These are phyloP conservation scores for Kryptolebias marmoratus DNA, from an alignment of 2,113 vertebrate genomes.

Conservation along the genomic window DNA sequence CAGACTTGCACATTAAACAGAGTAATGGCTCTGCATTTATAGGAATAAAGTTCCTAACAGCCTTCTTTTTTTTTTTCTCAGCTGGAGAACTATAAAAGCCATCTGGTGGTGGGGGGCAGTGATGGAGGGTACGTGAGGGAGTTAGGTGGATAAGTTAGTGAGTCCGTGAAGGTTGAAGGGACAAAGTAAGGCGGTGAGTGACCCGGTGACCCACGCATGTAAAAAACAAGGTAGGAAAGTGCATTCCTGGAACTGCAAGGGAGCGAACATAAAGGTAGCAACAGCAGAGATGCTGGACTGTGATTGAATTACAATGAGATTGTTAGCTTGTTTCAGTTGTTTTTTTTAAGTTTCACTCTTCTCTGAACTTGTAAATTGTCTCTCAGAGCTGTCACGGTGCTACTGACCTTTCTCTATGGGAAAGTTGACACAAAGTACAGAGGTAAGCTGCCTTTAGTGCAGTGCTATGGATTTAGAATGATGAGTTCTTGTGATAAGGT, in stretches of 20 bases:
- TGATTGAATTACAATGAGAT: conserved; percentile 45
- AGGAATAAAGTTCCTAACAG: conserved; percentile 71
- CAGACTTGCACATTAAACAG: conserved; percentile 67
- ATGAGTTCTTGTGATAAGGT: conserved; percentile 30
- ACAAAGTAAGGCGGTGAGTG: conserved; percentile 32
- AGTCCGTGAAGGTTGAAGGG: conserved; percentile 31
- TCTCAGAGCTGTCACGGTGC: conserved; percentile 39
- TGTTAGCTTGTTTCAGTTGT: not conserved
- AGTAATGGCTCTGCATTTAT: conserved; percentile 71
- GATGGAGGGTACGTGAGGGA: conserved; percentile 14
- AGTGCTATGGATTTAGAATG: conserved; percentile 38
- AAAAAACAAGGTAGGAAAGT: conserved; percentile 20
- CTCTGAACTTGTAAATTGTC: conserved; percentile 31
- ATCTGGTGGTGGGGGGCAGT: conserved; percentile 49
- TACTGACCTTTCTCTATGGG: conserved; percentile 47
- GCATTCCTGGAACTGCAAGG: conserved; percentile 8
- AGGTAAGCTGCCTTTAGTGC: conserved; percentile 22
- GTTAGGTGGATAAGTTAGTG: conserved; percentile 42
- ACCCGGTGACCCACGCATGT: conserved; percentile 15
- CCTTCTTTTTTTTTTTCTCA: conserved; percentile 59
- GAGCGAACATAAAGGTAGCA: not conserved
- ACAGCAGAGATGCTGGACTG: conserved; percentile 9
- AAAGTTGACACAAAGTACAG: conserved; percentile 29
- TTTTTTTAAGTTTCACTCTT: conserved; percentile 20
- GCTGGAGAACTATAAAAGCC: conserved; percentile 69